Evolutionary conservation across 2,113 vertebrate species (phyloP).

Genomic region (Periophthalmus modestus): DNA sequence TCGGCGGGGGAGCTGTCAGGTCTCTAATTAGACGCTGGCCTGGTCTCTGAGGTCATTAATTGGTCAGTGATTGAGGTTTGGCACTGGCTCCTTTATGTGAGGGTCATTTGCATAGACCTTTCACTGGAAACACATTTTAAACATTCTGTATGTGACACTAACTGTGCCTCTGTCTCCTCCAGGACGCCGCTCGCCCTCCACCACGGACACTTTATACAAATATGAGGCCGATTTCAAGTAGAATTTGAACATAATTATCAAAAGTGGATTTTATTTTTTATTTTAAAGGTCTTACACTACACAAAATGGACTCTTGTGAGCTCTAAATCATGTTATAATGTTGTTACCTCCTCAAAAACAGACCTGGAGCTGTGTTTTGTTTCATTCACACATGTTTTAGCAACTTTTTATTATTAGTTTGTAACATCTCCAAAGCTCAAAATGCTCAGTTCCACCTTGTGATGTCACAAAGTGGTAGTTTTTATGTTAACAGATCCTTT

Average conservation of each 20-base stretch:
- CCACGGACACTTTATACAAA: too few relatives aligned
- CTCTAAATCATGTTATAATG: too few relatives aligned
- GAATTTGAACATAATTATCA: too few relatives aligned
- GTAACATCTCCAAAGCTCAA: too few relatives aligned
- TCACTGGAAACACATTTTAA: slow-evolving; percentile 27
- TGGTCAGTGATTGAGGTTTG: slow-evolving; percentile 75
- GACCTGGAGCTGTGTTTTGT: too few relatives aligned
- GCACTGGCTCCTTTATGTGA: slow-evolving; percentile 64
- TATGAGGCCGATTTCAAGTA: background rate
- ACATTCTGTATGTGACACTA: slow-evolving; percentile 49
- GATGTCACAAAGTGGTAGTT: too few relatives aligned
- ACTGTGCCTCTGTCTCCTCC: background rate
- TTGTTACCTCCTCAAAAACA: too few relatives aligned
- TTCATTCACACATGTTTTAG: too few relatives aligned
- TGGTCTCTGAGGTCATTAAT: slow-evolving; percentile 73
- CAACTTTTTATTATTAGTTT: too few relatives aligned
- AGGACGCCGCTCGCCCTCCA: background rate
- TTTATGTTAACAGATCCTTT: too few relatives aligned
- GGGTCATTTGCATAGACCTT: slow-evolving; percentile 70
- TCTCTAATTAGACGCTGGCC: slow-evolving; percentile 72
- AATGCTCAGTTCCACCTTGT: too few relatives aligned
- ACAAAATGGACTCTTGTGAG: too few relatives aligned
- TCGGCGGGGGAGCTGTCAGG: slow-evolving; percentile 69
- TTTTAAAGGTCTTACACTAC: background rate
- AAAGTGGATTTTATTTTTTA: background rate